phyloP scores from a whole-genome alignment of 1,140 invertebrate species.

The Apis florea region DNA sequence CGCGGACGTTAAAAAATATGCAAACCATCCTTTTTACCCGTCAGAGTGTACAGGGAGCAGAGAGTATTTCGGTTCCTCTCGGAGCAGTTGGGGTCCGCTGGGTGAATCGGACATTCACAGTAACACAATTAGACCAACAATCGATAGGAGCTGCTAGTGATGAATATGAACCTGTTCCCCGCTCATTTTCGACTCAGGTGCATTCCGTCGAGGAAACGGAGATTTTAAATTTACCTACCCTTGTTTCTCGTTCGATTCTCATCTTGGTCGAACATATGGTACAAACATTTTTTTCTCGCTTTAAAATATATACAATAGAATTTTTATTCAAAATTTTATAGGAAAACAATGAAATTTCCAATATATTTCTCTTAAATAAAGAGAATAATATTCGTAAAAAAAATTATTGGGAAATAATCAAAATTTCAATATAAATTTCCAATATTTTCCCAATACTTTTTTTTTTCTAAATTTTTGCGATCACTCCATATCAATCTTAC shows the following conservation, averaged over 20 bases:
- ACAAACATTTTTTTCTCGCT: too few relatives aligned
- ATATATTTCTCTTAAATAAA: too few relatives aligned
- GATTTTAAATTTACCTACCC: background rate
- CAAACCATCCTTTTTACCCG: slow-evolving; percentile 75
- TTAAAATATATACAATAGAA: too few relatives aligned
- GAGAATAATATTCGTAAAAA: too few relatives aligned
- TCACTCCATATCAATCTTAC: too few relatives aligned
- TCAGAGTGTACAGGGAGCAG: slow-evolving; percentile 68
- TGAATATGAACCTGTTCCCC: slow-evolving; percentile 66
- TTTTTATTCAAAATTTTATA: too few relatives aligned
- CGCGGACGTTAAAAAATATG: slow-evolving; percentile 77
- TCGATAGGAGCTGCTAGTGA: slow-evolving; percentile 74
- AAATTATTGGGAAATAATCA: too few relatives aligned
- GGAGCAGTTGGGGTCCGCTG: slow-evolving; percentile 64
- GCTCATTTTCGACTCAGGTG: background rate
- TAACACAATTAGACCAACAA: slow-evolving; percentile 80
- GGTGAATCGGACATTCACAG: slow-evolving; percentile 78
- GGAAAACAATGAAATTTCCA: too few relatives aligned
- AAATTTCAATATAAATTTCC: too few relatives aligned
- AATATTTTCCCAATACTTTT: too few relatives aligned
- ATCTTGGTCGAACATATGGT: background rate
- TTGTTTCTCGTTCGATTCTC: background rate
- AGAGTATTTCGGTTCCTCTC: slow-evolving; percentile 70
- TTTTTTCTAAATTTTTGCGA: too few relatives aligned
- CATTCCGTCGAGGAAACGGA: slow-evolving; percentile 10